Evolutionary conservation across 2,888 invertebrate genomes (phyloP), one percentile per base, ranked within the genome.

Genomic region (Operophtera brumata): DNA sequence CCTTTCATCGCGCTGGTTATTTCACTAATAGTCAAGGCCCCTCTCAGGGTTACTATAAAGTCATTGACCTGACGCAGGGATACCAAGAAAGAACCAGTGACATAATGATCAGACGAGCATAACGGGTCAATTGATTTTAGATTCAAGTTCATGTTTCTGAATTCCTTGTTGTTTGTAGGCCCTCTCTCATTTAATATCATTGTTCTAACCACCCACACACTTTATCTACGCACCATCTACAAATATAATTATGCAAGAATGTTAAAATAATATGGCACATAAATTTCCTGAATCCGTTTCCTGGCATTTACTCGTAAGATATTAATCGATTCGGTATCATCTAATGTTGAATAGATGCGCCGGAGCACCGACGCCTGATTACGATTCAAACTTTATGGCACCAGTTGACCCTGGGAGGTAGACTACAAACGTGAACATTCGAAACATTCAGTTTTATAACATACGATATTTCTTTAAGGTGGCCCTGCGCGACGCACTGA

Each of bases 401-500:
- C 70, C 59, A 58, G 77, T 45, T 58, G 78, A 61, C 82, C 82
- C 60, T 80, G 80, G 68, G 64, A 64, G 66, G 67, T 71, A 67
- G 68, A 70, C 66, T 66, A 67, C 62, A 54, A 57, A 62, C 54
- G 14, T 35, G 36, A 60, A 58, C n/a, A 34, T 6, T 34, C 2
- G 0, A 34, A 4, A 34, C 34, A 30, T 30, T 30, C 30, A 4
- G 8, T 30, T 30, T 30, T 30, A 30, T 8, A 30, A 30, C 0
- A 8, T 9, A 9, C 9, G 30, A 8, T 30, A 1, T 8, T 9
- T n/a, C n/a, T n/a, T n/a, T n/a, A n/a, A n/a, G n/a, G n/a, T n/a
- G n/a, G n/a, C n/a, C n/a, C n/a, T n/a, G n/a, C n/a, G n/a, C n/a
- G n/a, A n/a, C n/a, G n/a, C n/a, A n/a, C n/a, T n/a, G n/a, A n/a